These are phyloP conservation scores for Spodoptera frugiperda DNA, from an alignment of 1,140 invertebrate genomes.

Conservation along the genomic window DNA sequence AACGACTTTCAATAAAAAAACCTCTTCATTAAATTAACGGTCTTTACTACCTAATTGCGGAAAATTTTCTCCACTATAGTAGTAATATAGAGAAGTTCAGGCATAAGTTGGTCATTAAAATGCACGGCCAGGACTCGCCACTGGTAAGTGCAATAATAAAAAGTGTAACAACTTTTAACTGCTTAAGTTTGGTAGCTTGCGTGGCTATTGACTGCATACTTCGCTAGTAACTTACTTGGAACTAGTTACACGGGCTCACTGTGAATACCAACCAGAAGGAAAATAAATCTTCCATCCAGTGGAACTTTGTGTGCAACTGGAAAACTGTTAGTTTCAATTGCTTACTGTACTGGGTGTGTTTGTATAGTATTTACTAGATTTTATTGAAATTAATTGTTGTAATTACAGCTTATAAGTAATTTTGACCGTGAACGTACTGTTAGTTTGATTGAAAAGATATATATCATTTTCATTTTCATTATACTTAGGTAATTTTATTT, in stretches of 20 bases:
- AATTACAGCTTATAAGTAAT: too few species aligned
- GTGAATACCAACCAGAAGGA: background rate
- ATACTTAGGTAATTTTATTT: too few species aligned
- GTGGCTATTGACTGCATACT: constrained; percentile 9
- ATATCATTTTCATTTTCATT: too few species aligned
- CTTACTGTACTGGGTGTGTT: background rate
- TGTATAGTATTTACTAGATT: background rate
- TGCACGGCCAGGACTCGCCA: background rate
- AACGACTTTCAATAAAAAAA: too few species aligned
- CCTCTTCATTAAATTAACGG: too few species aligned
- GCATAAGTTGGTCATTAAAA: constrained; percentile 6
- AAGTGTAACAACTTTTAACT: constrained; percentile 11
- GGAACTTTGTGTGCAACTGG: background rate
- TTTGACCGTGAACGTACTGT: too few species aligned
- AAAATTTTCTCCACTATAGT: too few species aligned
- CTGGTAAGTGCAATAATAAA: constrained; percentile 31
- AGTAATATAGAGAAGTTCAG: background rate
- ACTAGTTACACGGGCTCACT: background rate
- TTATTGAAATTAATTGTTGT: too few species aligned
- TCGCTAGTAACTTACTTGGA: background rate
- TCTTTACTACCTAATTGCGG: too few species aligned
- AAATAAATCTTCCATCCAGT: constrained; percentile 7
- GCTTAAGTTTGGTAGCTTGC: background rate
- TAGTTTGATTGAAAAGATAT: too few species aligned
- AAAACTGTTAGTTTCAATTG: background rate